Evolutionary conservation across 2,888 invertebrate species (phyloP).

Genomic region (Plusia festucae): DNA sequence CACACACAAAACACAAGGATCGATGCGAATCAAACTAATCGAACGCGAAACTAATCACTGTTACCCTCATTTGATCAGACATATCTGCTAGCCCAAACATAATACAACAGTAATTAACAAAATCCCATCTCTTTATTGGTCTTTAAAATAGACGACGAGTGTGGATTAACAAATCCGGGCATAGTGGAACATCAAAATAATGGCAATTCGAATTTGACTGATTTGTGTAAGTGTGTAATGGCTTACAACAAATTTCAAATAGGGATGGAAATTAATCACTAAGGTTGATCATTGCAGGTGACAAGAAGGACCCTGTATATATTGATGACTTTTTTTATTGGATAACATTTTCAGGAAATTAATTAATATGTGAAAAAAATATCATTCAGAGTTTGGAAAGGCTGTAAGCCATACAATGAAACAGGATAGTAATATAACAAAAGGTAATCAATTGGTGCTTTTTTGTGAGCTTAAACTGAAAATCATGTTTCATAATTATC

Average conservation of each 20-base stretch:
- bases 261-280: background rate
- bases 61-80: conserved; percentile 29
- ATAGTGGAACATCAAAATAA: conserved; percentile 10
- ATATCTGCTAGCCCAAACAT: conserved; percentile 11
- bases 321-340: background rate
- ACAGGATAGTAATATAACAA: no score
- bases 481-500: no score
- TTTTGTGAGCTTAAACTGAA: no score
- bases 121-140: conserved; percentile 32
- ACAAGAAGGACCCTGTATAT: no score
- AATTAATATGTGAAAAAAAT: no score
- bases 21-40: background rate
- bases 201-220: background rate
- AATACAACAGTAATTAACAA: conserved; percentile 28
- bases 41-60: conserved; percentile 2
- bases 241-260: background rate
- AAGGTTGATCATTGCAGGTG: background rate
- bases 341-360: no score
- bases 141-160: conserved; percentile 47
- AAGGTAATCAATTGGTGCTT: no score
- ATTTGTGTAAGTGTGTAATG: background rate
- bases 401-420: no score
- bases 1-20: background rate
- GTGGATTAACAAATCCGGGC: conserved; percentile 42
- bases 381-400: no score